These are phyloP conservation scores for Umimayanthus kanabou DNA, from an alignment of 92 coral and sea anemone genomes.

Conservation along the genomic window DNA sequence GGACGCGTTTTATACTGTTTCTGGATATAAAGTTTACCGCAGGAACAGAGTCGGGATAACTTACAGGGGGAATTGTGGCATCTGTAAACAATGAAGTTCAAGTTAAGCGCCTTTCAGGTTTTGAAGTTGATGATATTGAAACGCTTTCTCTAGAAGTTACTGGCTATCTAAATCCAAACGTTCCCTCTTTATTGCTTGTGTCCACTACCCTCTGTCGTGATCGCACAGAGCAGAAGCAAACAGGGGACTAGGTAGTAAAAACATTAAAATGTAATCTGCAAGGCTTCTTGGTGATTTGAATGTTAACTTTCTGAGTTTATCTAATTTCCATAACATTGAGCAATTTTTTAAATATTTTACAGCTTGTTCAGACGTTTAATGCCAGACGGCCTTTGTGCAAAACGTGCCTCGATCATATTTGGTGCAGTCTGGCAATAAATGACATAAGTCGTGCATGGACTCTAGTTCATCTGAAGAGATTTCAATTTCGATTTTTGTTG, in stretches of 20 bases:
- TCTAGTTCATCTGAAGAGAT: too few relatives aligned
- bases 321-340: not conserved
- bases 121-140: constrained; percentile 1
- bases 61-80: not conserved
- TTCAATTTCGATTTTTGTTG: too few relatives aligned
- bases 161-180: constrained; percentile 1
- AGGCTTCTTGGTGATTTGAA: not conserved
- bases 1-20: too few relatives aligned
- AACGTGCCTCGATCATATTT: constrained; percentile 62
- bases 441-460: too few relatives aligned
- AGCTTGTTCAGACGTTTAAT: not conserved
- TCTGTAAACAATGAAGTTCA: not conserved
- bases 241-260: not conserved
- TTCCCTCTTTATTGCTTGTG: not conserved
- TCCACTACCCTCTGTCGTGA: not conserved
- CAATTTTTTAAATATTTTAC: not conserved
- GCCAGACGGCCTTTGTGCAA: not conserved
- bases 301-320: not conserved
- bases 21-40: not conserved
- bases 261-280: not conserved
- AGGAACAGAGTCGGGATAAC: not conserved
- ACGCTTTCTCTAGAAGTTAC: constrained; percentile 3
- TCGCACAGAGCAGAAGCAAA: constrained; percentile 1
- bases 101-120: not conserved
- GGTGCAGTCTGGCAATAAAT: too few relatives aligned